Evolutionary conservation across 2,888 invertebrate species (phyloP), one percentile per base, ranked within the genome.

Genomic region (Hipparchia sbordonii): DNA sequence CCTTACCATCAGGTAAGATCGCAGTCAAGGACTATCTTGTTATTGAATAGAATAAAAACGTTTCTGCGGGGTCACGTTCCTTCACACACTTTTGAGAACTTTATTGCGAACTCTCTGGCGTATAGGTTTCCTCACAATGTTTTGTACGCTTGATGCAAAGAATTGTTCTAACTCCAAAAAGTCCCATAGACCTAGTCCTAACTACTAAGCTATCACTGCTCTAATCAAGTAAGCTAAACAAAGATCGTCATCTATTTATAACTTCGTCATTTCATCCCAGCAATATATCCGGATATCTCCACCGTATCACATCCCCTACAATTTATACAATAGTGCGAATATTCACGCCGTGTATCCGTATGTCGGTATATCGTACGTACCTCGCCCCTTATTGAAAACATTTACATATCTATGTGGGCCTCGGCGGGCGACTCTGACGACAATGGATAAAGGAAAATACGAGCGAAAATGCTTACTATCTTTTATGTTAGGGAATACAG

Each of bases 391-490:
- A 91, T 90, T 90, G 90, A 89, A 89, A 90, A 89, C 86, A 90
- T 90, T 89, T 90, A 88, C 91, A 91, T 91, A 89, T 88, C 85
- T 87, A 89, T 89, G 88, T 85, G 79, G 73, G 82, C 85, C 76
- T 72, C 72, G 67, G 70, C 68, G 74, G 68, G 70, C 74, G 75
- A 65, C 70, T 74, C 67, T 57, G 70, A 57, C 70, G 74, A 76
- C 76, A 74, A 76, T 71, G 71, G 76, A 74, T 72, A 74, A 68
- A 74, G 74, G 67, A 72, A 76, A 76, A 76, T 74, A 72, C 60
- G 66, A 45, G 70, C 70, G 72, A 72, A 72, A 74, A 70, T 67
- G 54, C 59, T 51, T 60, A 52, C 56, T 63, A 63, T 57, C 54
- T 68, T 51, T 54, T 63, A 57, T 67, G 54, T 61, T 45, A 8